These are phyloP conservation scores for Salvelinus alpinus DNA, from an alignment of 2,113 vertebrate genomes.

Conservation along the genomic window DNA sequence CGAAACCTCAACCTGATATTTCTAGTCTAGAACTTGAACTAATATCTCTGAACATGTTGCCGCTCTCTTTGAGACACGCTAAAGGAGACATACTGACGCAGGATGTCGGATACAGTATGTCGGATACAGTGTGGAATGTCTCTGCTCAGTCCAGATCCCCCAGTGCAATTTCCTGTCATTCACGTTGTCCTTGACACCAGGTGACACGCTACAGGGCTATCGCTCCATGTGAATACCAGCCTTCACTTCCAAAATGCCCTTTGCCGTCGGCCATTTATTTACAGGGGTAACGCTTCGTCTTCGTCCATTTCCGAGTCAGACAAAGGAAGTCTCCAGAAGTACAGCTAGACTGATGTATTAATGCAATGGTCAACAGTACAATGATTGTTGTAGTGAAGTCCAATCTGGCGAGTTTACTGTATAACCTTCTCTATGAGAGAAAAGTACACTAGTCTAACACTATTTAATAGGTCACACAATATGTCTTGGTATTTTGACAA, in stretches of 20 bases:
- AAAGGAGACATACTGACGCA: not conserved
- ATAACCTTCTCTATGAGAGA: not conserved
- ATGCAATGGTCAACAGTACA: slow-evolving; percentile 8
- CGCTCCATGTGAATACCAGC: slow-evolving; percentile 24
- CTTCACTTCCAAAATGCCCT: slow-evolving; percentile 15
- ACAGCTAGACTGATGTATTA: slow-evolving; percentile 24
- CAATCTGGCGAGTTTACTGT: not conserved
- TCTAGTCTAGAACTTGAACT: too few species aligned
- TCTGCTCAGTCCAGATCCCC: slow-evolving; percentile 40
- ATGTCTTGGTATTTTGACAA: too few species aligned
- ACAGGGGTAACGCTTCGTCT: slow-evolving; percentile 18
- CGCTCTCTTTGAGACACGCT: not conserved
- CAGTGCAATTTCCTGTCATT: slow-evolving; percentile 65
- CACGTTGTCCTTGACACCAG: slow-evolving; percentile 63
- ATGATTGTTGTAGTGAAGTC: not conserved
- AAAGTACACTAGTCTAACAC: too few species aligned
- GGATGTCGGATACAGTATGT: slow-evolving; percentile 9
- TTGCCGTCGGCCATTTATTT: slow-evolving; percentile 13
- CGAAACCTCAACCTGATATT: too few species aligned
- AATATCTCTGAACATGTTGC: too few species aligned
- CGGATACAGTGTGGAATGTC: slow-evolving; percentile 54
- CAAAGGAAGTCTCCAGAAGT: slow-evolving; percentile 26
- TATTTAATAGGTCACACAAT: too few species aligned
- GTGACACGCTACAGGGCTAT: slow-evolving; percentile 52
- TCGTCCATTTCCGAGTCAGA: slow-evolving; percentile 19